Percentiles rank a stretch among this genome's conserved stretches.
phyloP scores from a whole-genome alignment of 2,113 vertebrate species.

The Chamaetylas fuelleborni region DNA sequence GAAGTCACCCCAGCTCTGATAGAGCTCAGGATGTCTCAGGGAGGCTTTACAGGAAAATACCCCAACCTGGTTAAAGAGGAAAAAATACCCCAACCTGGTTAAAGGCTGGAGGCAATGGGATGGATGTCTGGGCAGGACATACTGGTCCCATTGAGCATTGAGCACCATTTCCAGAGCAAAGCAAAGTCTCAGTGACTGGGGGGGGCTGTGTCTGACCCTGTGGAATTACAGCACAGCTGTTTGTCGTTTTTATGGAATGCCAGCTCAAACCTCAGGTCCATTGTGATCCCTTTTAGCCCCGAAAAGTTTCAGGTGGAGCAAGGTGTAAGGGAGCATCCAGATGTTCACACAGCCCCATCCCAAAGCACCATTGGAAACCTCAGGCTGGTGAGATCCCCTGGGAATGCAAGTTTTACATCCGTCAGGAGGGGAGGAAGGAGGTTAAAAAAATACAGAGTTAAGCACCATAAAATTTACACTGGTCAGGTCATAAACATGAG shows the following conservation, averaged over 20 bases:
- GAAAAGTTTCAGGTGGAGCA: not conserved
- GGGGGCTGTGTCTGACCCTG: not conserved
- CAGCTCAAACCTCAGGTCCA: not conserved
- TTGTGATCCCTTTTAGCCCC: not conserved
- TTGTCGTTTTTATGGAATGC: not conserved
- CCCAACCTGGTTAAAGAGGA: not conserved
- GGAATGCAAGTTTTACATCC: not conserved
- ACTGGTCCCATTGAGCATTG: not conserved
- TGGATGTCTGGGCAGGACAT: not conserved
- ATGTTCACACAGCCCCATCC: not conserved
- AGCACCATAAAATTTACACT: constrained; percentile 73
- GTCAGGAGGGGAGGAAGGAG: not conserved
- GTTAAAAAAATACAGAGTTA: constrained; percentile 31
- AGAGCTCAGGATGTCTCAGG: not conserved
- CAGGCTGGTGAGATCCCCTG: not conserved
- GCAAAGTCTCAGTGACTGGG: not conserved
- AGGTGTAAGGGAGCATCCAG: not conserved
- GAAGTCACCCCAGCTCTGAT: not conserved
- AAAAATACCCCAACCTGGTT: not conserved
- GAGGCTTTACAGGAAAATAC: not conserved
- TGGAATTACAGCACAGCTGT: not conserved
- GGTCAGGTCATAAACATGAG: constrained; percentile 50
- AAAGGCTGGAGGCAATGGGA: not conserved
- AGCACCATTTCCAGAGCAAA: constrained; percentile 42
- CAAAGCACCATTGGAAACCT: constrained; percentile 39